Percentiles rank a stretch among this genome's conserved stretches.
Conservation (phyloP, 2,113 vertebrate genomes). For the Mustela lutreola region DNA sequence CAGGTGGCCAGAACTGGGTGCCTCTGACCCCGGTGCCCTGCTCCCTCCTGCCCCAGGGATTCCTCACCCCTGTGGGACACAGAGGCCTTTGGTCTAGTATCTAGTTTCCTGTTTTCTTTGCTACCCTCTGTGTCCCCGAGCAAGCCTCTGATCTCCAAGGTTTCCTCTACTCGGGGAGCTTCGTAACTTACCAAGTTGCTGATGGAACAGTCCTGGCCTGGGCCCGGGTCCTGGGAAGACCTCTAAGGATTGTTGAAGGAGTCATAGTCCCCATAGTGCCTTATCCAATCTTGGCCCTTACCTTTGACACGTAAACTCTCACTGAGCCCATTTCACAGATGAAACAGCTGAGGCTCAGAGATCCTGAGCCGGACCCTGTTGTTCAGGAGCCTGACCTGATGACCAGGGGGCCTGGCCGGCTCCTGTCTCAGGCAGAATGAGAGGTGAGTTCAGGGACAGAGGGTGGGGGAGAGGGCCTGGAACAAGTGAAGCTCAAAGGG, state of each 20-base stretch:
- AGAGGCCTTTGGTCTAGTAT: neutral
- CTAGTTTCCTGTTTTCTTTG: neutral
- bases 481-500: constrained; percentile 68
- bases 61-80: neutral
- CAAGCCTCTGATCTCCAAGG: neutral
- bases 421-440: neutral
- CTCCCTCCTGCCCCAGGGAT: neutral
- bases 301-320: neutral
- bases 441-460: neutral
- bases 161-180: neutral
- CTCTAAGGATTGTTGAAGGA: neutral
- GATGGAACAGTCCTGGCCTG: neutral
- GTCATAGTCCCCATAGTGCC: neutral
- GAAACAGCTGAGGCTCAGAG: neutral
- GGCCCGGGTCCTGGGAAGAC: neutral
- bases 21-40: neutral
- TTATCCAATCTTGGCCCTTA: neutral
- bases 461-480: constrained; percentile 48
- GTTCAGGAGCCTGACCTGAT: neutral
- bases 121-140: neutral
- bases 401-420: neutral
- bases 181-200: neutral
- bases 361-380: neutral
- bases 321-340: neutral
- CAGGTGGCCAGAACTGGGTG: neutral